phyloP scores from a whole-genome alignment of 2,113 vertebrate genomes.

The Amazona guildingii region DNA sequence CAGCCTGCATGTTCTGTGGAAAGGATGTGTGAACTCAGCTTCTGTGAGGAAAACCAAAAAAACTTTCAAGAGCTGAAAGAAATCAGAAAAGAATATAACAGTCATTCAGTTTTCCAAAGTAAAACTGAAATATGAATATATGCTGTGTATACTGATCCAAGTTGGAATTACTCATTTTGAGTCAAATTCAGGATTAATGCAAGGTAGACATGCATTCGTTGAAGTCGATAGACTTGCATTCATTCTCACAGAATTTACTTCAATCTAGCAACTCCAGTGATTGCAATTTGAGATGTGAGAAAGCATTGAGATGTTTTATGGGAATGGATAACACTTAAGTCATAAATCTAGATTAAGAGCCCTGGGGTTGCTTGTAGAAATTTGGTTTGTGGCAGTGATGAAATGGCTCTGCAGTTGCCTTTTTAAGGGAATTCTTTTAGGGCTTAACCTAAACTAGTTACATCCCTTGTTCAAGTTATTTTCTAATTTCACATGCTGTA shows the following conservation, averaged over 20 bases:
- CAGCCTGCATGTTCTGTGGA: not conserved
- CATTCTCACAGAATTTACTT: not conserved
- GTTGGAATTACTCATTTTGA: not conserved
- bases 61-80: not conserved
- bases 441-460: not conserved
- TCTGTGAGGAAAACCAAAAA: not conserved
- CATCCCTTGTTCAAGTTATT: accelerated
- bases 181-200: not conserved
- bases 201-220: not conserved
- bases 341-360: not conserved
- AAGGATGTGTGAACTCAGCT: not conserved
- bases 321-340: not conserved
- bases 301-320: not conserved
- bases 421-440: not conserved
- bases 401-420: not conserved
- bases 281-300: not conserved
- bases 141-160: not conserved
- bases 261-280: not conserved
- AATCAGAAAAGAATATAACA: not conserved
- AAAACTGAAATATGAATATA: not conserved
- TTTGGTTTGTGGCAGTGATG: not conserved
- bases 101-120: not conserved
- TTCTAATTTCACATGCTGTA: not conserved
- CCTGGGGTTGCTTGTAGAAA: not conserved
- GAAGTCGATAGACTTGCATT: not conserved